Evolutionary conservation across 2,888 invertebrate species (phyloP), one percentile per base, ranked within the genome.

Genomic region (Falcaria lacertinaria): DNA sequence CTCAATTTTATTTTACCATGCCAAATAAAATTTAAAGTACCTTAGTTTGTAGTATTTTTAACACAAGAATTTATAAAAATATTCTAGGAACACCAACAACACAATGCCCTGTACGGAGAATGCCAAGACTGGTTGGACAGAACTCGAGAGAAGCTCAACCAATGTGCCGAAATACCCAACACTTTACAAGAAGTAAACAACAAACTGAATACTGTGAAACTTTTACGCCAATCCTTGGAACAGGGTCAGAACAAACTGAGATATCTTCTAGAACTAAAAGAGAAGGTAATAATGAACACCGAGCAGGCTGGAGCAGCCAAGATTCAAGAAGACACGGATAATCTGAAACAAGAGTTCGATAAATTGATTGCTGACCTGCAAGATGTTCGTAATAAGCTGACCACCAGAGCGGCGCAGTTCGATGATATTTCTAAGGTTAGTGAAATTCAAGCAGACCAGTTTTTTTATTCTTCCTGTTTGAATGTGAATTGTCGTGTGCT

Each of bases 51-150:
- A 19, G 25, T 36, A 35, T n/a, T 15, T 37, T 19, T 13, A 28
- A 17, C 33, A 42, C 22, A 43, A 4, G 33, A 17, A 32, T 45
- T 28, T 37, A 19, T 16, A 36, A 39, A 36, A 22, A 28, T 45
- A 38, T 57, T 60, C 37, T 69, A 94, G 91, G 97, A 98, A 85
- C 98, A 98, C 75, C 96, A 97, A 76, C 97, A 97, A 77, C 98
- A 98, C 73, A 96, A 95, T 57, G 94, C 96, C 5, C 88, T 97
- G n/a, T 96, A 96, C 62, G 95, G 96, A 74, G 98, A 98, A 80
- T 98, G 97, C 64, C 95, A 96, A 69, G 96, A 97, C 64, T 98
- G 98, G 97, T 93, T 98, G 17, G 96, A 97, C 59, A 92, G 96
- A 47, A 97, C 96, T 0, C 92, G 96, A 32, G 97, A 97, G 55